phyloP scores from a whole-genome alignment of 2,888 invertebrate species.

The Nudaria mundana region DNA sequence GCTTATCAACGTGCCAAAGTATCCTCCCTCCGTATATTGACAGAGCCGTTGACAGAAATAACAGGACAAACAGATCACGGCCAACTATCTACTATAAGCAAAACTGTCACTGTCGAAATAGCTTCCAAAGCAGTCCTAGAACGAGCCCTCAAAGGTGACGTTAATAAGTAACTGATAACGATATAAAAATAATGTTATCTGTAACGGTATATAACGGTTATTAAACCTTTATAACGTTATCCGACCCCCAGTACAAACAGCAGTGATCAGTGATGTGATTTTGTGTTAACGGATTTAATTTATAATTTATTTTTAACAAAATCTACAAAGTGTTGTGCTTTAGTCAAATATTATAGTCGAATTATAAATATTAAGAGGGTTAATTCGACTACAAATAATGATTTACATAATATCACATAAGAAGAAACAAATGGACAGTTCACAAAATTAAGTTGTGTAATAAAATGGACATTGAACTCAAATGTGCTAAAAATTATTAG shows the following conservation, averaged over 20 bases:
- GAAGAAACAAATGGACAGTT: not conserved
- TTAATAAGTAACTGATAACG: conserved; percentile 35
- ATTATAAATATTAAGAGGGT: not conserved
- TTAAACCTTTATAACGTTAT: conserved; percentile 10
- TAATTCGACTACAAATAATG: not conserved
- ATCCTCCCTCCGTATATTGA: conserved; percentile 88
- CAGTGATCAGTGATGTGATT: conserved; percentile 37
- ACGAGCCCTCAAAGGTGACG: conserved; percentile 63
- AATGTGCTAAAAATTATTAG: not conserved
- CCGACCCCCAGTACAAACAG: conserved; percentile 29
- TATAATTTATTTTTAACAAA: conserved; percentile 16
- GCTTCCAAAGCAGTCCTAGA: conserved; percentile 67
- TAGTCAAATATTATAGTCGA: conserved; percentile 3
- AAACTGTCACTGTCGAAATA: conserved; percentile 74
- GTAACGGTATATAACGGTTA: conserved; percentile 12
- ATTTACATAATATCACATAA: not conserved
- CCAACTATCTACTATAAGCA: conserved; percentile 71
- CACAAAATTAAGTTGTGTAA: not conserved
- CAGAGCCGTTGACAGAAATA: conserved; percentile 45
- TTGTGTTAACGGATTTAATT: conserved; percentile 21
- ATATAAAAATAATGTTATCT: not conserved
- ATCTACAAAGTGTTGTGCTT: conserved; percentile 9
- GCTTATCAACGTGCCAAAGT: conserved; percentile 96
- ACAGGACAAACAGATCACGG: conserved; percentile 38
- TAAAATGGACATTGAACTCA: conserved; percentile 2